These are phyloP conservation scores for Cephalopholis sonnerati DNA, from an alignment of 2,113 vertebrate genomes.

Conservation along the genomic window DNA sequence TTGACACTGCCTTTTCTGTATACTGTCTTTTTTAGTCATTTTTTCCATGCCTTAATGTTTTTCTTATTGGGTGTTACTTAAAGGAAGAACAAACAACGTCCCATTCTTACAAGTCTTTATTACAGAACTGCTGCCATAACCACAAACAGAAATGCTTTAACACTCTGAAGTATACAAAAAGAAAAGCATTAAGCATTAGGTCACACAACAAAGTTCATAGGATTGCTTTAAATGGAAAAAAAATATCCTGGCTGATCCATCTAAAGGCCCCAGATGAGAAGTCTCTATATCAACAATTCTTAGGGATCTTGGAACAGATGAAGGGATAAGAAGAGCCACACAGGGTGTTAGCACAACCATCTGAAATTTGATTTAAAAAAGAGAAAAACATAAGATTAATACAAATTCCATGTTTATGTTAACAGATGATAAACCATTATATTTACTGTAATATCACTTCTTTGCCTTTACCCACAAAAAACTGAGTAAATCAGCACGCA, in stretches of 20 bases:
- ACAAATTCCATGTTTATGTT: neutral
- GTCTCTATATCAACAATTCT: neutral
- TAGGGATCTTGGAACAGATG: constrained; percentile 9
- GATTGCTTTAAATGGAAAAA: neutral
- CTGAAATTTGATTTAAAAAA: neutral
- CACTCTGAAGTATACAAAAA: neutral
- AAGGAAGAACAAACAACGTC: constrained; percentile 1
- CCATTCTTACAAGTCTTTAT: neutral
- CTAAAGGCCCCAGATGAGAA: neutral
- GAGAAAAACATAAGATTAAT: neutral
- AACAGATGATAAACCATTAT: neutral
- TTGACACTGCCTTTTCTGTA: too few relatives aligned
- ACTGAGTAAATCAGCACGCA: too few relatives aligned
- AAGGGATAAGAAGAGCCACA: neutral
- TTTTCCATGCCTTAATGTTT: too few relatives aligned
- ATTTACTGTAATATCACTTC: neutral
- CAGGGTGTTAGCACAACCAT: neutral
- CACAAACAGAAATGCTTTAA: neutral
- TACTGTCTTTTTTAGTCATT: too few relatives aligned
- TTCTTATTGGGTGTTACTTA: neutral
- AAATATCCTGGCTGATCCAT: neutral
- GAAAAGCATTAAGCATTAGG: neutral
- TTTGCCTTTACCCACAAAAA: too few relatives aligned
- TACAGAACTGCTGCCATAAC: neutral
- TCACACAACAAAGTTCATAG: neutral